phyloP scores from a whole-genome alignment of 2,113 vertebrate species.

The Rhabdornis inornatus region DNA sequence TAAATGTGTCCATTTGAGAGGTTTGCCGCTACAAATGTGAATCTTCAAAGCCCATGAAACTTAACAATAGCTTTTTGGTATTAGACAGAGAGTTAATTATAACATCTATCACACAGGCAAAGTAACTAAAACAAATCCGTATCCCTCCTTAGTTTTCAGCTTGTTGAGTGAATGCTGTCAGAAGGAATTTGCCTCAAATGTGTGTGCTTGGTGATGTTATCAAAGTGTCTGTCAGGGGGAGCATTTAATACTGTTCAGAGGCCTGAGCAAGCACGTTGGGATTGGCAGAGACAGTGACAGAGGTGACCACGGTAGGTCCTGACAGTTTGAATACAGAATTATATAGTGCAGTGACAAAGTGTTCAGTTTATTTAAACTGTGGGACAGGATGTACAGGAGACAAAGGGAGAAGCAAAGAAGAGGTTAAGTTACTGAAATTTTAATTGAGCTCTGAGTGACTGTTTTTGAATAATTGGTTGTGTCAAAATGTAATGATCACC shows the following conservation, averaged over 20 bases:
- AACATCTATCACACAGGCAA: not conserved
- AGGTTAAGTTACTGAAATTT: slow-evolving; percentile 52
- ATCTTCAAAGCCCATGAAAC: slow-evolving; percentile 32
- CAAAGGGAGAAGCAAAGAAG: not conserved
- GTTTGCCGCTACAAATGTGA: slow-evolving; percentile 36
- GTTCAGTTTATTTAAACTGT: not conserved
- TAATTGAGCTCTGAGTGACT: slow-evolving; percentile 60
- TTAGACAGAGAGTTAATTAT: slow-evolving; percentile 34
- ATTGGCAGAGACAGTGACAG: slow-evolving; percentile 35
- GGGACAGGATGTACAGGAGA: not conserved
- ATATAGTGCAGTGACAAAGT: not conserved
- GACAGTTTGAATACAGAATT: not conserved
- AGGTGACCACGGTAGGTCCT: not conserved
- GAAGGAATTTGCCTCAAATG: slow-evolving; percentile 44
- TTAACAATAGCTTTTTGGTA: slow-evolving; percentile 5
- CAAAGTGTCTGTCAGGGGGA: slow-evolving; percentile 45
- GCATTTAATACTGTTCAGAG: not conserved
- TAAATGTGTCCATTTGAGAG: slow-evolving; percentile 36
- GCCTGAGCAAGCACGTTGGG: not conserved
- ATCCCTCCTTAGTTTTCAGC: not conserved
- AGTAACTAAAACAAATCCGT: not conserved
- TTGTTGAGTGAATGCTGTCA: slow-evolving; percentile 54
- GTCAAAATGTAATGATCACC: slow-evolving; percentile 39
- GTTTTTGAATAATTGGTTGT: slow-evolving; percentile 62
- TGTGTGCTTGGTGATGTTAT: slow-evolving; percentile 18